phyloP scores from a whole-genome alignment of 2,888 invertebrate genomes.

The Spilarctia lutea region DNA sequence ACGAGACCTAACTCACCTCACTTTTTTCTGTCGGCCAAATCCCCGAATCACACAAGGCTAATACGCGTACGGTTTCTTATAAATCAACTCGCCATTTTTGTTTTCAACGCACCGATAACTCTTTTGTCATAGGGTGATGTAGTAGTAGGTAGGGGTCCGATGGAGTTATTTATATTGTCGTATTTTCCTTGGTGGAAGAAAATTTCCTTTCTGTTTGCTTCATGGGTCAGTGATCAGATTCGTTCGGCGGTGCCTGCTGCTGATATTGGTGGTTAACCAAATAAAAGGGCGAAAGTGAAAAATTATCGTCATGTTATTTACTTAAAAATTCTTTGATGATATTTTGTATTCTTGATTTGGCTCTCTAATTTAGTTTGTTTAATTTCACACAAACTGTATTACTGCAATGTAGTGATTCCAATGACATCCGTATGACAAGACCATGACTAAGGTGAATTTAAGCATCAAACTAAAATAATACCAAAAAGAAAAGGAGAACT shows the following conservation, averaged over 20 bases:
- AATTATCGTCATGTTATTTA: not conserved
- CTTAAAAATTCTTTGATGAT: not conserved
- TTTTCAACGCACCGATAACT: constrained; percentile 87
- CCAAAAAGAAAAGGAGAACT: not conserved
- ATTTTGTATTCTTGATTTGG: not conserved
- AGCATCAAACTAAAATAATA: not conserved
- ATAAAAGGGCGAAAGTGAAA: constrained; percentile 56
- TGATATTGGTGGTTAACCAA: constrained; percentile 43
- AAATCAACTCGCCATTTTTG: constrained; percentile 86
- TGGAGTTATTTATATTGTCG: constrained; percentile 86
- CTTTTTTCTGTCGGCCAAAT: constrained; percentile 53
- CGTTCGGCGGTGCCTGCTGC: constrained; percentile 69
- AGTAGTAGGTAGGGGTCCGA: constrained; percentile 81
- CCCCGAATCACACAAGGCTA: constrained; percentile 71
- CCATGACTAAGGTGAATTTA: not conserved
- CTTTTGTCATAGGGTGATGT: constrained; percentile 87
- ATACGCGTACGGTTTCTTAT: constrained; percentile 70
- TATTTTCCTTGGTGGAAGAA: constrained; percentile 84
- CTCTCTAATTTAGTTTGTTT: not conserved
- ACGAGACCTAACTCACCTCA: constrained; percentile 61
- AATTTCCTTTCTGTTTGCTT: constrained; percentile 86
- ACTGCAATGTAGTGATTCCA: not conserved
- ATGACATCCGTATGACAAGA: not conserved
- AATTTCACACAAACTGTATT: not conserved
- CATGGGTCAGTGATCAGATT: constrained; percentile 86